Evolutionary conservation across 1,140 invertebrate species (phyloP), one percentile per base, ranked within the genome.

Genomic region (Rhagoletis pomonella): DNA sequence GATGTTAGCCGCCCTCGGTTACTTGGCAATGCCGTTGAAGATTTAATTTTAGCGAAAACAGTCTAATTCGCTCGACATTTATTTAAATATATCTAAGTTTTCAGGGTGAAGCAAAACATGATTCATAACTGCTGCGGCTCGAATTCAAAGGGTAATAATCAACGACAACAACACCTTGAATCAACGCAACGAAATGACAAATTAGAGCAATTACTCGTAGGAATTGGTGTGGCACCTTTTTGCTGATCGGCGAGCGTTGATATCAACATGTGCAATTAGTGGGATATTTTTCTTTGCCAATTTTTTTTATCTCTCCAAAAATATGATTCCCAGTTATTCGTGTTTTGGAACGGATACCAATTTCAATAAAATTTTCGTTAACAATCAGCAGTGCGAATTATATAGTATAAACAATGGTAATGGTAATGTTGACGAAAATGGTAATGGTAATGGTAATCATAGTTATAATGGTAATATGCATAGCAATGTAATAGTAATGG

Each of bases 201-300:
- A 81, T 81, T 81, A 58, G 73, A 81, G 47, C 73, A 81, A 81
- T 81, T 81, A 81, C 55, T n/a, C n/a, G n/a, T n/a, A n/a, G n/a
- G 47, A n/a, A 81, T 81, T 55, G 73, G 73, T 81, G 73, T 81
- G 73, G 73, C 73, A 81, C 50, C 50, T 55, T 81, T 81, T 81
- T 19, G 73, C 10, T 81, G 73, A 81, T 81, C 14, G 73, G 73
- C 55, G 73, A 55, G 73, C 73, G 44, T 17, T 19, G 73, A 81
- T 81, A 81, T 81, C 47, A 44, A 6, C 73, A 81, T 19, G 73
- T 81, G 73, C 50, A 55, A 55, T 81, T 55, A 81, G 50, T 81
- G 7, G 14, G 19, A 4, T 69, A 44, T 69, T 50, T 47, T 73
- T 73, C 9, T 50, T n/a, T 67, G 64, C n/a, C 6, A 67, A 10